phyloP scores from a whole-genome alignment of 1,140 invertebrate genomes.

The Drosophila subobscura region DNA sequence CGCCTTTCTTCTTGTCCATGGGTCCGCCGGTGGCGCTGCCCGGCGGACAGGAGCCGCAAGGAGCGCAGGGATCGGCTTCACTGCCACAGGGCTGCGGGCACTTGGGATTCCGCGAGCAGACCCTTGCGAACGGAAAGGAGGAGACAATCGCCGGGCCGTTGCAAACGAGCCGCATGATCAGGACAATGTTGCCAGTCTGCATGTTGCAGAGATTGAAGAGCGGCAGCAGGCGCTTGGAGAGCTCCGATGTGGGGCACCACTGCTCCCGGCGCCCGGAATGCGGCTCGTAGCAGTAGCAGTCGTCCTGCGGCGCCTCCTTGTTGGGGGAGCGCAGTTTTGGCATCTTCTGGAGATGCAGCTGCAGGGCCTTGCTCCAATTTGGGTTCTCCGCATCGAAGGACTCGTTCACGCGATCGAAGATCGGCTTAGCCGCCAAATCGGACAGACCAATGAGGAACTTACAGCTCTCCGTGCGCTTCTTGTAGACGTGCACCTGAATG shows the following conservation, averaged over 20 bases:
- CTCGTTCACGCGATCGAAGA: slow-evolving; percentile 74
- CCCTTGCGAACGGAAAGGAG: slow-evolving; percentile 53
- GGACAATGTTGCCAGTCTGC: slow-evolving; percentile 78
- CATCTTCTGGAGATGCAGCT: slow-evolving; percentile 35
- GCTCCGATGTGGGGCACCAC: slow-evolving; percentile 72
- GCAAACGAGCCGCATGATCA: slow-evolving; percentile 70
- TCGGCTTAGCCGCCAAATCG: slow-evolving; percentile 67
- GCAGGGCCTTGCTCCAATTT: slow-evolving; percentile 53
- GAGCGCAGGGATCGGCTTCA: slow-evolving; percentile 23
- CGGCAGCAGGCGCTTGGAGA: slow-evolving; percentile 68
- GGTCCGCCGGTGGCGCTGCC: slow-evolving; percentile 40
- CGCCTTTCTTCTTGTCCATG: slow-evolving; percentile 15
- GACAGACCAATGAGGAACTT: slow-evolving; percentile 76
- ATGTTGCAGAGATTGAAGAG: slow-evolving; percentile 76
- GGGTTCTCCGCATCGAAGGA: slow-evolving; percentile 70
- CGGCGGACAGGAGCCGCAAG: slow-evolving; percentile 2
- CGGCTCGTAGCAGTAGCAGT: slow-evolving; percentile 67
- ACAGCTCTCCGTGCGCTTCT: slow-evolving; percentile 74
- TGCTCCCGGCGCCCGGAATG: slow-evolving; percentile 54
- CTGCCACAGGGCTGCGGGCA: slow-evolving; percentile 18
- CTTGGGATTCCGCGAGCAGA: slow-evolving; percentile 70
- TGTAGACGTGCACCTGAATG: slow-evolving; percentile 75
- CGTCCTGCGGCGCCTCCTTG: slow-evolving; percentile 59
- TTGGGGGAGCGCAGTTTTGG: slow-evolving; percentile 55
- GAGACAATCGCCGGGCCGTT: slow-evolving; percentile 76